Conservation (phyloP, 2,797 vertebrate genomes). For the Muscicapa comitata region DNA sequence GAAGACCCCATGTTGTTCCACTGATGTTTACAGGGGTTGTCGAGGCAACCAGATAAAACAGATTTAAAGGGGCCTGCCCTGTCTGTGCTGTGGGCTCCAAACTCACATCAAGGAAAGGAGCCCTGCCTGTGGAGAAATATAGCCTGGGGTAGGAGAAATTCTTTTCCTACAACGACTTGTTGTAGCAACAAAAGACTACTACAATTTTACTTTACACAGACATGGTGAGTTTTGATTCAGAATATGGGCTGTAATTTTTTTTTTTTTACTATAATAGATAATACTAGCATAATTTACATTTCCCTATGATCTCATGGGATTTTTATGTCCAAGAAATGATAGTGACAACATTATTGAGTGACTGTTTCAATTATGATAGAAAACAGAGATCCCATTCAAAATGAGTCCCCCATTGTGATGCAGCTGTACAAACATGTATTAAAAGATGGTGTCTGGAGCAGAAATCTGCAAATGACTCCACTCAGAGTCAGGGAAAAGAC, state of each 20-base stretch:
- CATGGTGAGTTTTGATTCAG: neutral
- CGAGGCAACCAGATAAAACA: conserved; percentile 29
- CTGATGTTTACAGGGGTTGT: conserved; percentile 12
- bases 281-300: neutral
- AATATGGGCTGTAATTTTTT: neutral
- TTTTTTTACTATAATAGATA: neutral
- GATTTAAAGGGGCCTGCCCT: conserved; percentile 5
- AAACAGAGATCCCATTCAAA: conserved; percentile 1
- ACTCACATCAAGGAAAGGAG: neutral
- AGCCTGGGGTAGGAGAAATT: neutral
- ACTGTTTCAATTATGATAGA: neutral
- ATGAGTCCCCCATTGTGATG: neutral
- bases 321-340: neutral
- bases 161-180: neutral
- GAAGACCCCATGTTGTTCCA: neutral
- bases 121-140: neutral
- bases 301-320: neutral
- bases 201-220: neutral
- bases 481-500: neutral
- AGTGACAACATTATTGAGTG: neutral
- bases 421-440: neutral
- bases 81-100: neutral
- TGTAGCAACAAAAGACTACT: neutral
- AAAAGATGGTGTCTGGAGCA: neutral
- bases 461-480: neutral